A percentile compares a stretch with the other conserved stretches of the same genome.
These are phyloP conservation scores for Brachionichthys hirsutus DNA, from an alignment of 2,113 vertebrate species.

Conservation along the genomic window DNA sequence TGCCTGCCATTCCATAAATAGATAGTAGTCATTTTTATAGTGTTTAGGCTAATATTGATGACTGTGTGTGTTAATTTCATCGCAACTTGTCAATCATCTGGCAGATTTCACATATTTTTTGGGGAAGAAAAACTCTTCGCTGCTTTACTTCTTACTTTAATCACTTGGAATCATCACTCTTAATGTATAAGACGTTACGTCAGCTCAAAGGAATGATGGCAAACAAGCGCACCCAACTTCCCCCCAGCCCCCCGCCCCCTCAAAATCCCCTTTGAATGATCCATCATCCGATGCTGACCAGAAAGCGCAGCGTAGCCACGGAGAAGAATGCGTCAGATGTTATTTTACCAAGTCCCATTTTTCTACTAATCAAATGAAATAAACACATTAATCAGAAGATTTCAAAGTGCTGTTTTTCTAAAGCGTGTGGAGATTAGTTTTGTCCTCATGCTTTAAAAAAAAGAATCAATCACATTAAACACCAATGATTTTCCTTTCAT, in stretches of 20 bases:
- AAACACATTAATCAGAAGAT: conserved; percentile 53
- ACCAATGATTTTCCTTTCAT: conserved; percentile 14
- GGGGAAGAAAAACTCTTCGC: background rate
- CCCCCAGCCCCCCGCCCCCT: too few relatives aligned
- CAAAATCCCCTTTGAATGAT: conserved; percentile 37
- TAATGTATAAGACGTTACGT: conserved; percentile 34
- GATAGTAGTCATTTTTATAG: too few relatives aligned
- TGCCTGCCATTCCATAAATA: background rate
- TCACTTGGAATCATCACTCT: conserved; percentile 13
- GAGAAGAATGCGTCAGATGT: conserved; percentile 44
- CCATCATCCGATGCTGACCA: conserved; percentile 36
- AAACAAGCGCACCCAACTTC: conserved; percentile 20
- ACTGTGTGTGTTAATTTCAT: background rate
- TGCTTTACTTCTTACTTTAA: conserved; percentile 9
- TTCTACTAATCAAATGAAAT: conserved; percentile 52
- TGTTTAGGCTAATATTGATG: background rate
- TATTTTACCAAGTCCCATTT: conserved; percentile 45
- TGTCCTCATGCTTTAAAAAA: conserved; percentile 26
- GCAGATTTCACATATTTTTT: background rate
- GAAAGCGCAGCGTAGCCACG: conserved; percentile 25
- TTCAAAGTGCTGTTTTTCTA: conserved; percentile 27
- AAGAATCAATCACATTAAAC: conserved; percentile 42
- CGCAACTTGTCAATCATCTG: background rate
- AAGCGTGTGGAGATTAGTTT: conserved; percentile 32
- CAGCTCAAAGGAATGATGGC: conserved; percentile 37